Base-by-base conservation (phyloP, 64 coral and sea anemone genomes). In the Stichodactyla mertensii region DNA sequence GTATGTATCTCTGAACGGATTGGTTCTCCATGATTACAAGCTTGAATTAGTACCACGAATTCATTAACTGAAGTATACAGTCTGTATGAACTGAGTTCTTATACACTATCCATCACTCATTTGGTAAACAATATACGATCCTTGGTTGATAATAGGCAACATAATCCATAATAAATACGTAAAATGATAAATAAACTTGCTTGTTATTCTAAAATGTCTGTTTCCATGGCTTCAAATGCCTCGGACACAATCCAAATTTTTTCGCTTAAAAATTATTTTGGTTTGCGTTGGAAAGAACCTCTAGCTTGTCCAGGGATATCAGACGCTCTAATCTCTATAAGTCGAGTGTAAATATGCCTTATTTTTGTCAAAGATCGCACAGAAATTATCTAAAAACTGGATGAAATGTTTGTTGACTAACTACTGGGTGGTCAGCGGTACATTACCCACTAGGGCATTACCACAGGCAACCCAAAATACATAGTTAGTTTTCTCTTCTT, bases 11-110 rank as follows among this genome's bases (percentile, higher is more conserved):
- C 4, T 86, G 69, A 18, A 94, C 51, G 52, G 7, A n/a, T 19
- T 91, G 55, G 54, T 94, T 89, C 57, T 90, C 89, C 92, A 94
- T 89, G 12, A 52, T 55, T 71, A 58, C 57, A 10, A n/a, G 12
- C 62, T 74, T 31, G 36, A 45, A 45, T 45, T 45, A 45, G 36
- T 45, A 45, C 36, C 36, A 45, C 36, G 36, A 45, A 45, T 3
- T 45, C 36, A 45, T 45, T 45, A 45, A 45, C 36, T 45, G 36
- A 45, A 45, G 36, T 45, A 45, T 45, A 45, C 36, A 45, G 36
- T 45, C 36, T 45, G 36, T 45, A 45, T 74, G 69, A 23, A 31
- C 69, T 13, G 7, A 31, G 6, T n/a, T 66, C 18, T 14, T 74
- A 31, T 31, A 23, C 3, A 74, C n/a, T 74, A 74, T 74, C 69